Conservation (phyloP, 2,888 invertebrate species). For the Drosophila cracens region DNA sequence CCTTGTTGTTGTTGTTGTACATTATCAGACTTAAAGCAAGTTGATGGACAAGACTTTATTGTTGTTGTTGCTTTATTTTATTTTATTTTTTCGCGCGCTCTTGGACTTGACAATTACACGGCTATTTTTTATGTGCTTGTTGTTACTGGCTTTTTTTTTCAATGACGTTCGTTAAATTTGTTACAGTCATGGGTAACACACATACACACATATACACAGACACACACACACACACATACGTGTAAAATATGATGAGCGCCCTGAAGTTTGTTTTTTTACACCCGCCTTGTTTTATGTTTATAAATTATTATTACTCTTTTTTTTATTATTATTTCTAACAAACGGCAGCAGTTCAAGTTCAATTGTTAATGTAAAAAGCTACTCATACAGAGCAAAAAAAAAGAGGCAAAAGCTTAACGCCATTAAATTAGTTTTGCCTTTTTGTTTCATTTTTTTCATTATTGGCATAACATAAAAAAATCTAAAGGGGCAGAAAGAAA, state of each 20-base stretch:
- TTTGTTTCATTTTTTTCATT: constrained; percentile 45
- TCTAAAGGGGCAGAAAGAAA: background rate
- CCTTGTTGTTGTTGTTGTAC: constrained; percentile 45
- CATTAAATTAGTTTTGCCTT: constrained; percentile 45
- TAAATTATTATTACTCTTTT: constrained; percentile 35
- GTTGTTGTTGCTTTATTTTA: constrained; percentile 34
- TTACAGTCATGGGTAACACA: constrained; percentile 80
- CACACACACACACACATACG: constrained; percentile 4
- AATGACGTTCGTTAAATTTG: constrained; percentile 81
- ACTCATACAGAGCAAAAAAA: constrained; percentile 18
- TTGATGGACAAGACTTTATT: constrained; percentile 52
- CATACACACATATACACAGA: constrained; percentile 32
- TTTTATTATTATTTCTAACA: constrained; percentile 42
- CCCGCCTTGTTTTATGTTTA: constrained; percentile 46
- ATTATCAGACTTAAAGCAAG: constrained; percentile 44
- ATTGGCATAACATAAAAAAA: constrained; percentile 32
- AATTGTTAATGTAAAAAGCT: constrained; percentile 75
- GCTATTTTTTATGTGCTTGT: constrained; percentile 55
- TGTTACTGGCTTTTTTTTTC: constrained; percentile 53
- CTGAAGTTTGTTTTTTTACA: constrained; percentile 29
- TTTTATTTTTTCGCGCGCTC: constrained; percentile 69
- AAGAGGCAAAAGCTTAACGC: constrained; percentile 24
- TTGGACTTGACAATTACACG: constrained; percentile 81
- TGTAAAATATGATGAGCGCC: constrained; percentile 55
- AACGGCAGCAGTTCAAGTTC: constrained; percentile 78